These are phyloP conservation scores for Erinaceus europaeus DNA, from an alignment of 2,113 vertebrate species.

Conservation along the genomic window DNA sequence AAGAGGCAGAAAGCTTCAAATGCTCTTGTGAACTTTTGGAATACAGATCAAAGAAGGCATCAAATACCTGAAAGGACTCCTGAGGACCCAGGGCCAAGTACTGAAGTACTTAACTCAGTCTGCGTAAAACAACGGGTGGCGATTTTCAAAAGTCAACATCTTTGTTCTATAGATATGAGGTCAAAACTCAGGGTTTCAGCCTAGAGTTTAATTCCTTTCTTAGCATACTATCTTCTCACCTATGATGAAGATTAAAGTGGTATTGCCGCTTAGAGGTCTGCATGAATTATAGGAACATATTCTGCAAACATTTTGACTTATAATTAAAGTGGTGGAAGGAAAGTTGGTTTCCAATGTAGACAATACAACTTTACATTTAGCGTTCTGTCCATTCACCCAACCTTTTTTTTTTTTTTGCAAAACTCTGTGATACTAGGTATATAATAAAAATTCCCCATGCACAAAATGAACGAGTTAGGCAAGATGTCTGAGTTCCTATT, in stretches of 20 bases:
- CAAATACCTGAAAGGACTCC: neutral
- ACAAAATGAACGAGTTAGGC: neutral
- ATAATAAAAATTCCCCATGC: neutral
- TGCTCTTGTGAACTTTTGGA: neutral
- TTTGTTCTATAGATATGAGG: too few species aligned
- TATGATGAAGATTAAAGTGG: neutral
- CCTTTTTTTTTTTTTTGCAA: neutral
- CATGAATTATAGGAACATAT: neutral
- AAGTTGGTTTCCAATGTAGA: neutral
- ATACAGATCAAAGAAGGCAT: constrained; percentile 19
- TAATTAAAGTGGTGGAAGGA: neutral
- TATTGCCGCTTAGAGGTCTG: neutral
- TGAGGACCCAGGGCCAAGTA: neutral
- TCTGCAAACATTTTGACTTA: neutral
- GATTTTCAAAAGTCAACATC: neutral
- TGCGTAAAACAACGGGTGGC: neutral
- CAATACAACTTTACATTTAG: neutral
- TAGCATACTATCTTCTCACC: neutral
- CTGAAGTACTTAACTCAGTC: neutral
- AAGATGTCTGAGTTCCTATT: neutral
- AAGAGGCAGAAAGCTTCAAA: constrained; percentile 25
- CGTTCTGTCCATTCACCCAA: neutral
- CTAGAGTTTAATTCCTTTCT: neutral
- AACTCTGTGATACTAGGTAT: neutral
- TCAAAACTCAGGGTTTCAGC: neutral